phyloP scores from a whole-genome alignment of 2,888 invertebrate genomes.

The Nasonia oneida region DNA sequence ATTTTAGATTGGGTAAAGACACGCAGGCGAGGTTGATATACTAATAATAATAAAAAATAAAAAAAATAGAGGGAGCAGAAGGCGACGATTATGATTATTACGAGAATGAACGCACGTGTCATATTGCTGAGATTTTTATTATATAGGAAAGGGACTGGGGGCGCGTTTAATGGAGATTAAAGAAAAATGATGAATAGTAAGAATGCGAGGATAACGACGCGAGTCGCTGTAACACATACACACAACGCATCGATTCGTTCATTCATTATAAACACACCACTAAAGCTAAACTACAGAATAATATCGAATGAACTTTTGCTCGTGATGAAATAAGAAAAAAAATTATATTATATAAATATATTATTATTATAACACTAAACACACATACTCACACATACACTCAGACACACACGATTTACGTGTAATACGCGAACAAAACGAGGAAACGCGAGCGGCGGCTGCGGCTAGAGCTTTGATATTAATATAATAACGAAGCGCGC shows the following conservation, averaged over 20 bases:
- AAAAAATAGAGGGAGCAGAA: neutral
- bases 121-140: constrained; percentile 70
- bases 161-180: constrained; percentile 50
- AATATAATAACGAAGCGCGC: constrained; percentile 37
- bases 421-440: constrained; percentile 36
- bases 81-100: constrained; percentile 47
- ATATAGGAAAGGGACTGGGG: constrained; percentile 39
- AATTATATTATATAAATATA: neutral
- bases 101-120: constrained; percentile 65
- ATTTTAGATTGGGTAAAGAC: constrained; percentile 17
- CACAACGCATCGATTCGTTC: constrained; percentile 27
- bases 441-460: constrained; percentile 36
- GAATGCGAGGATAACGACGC: constrained; percentile 26
- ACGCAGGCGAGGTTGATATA: constrained; percentile 25
- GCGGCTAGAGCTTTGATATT: constrained; percentile 42
- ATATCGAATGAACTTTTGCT: constrained; percentile 37
- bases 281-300: constrained; percentile 23
- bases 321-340: constrained; percentile 12
- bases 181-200: constrained; percentile 55
- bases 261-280: constrained; percentile 26
- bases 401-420: neutral
- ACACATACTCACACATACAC: neutral
- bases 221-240: constrained; percentile 33
- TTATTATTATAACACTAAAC: neutral
- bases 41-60: constrained; percentile 19